These are phyloP conservation scores for Pollimyrus isidori DNA, from an alignment of 2,113 vertebrate species.

Conservation along the genomic window DNA sequence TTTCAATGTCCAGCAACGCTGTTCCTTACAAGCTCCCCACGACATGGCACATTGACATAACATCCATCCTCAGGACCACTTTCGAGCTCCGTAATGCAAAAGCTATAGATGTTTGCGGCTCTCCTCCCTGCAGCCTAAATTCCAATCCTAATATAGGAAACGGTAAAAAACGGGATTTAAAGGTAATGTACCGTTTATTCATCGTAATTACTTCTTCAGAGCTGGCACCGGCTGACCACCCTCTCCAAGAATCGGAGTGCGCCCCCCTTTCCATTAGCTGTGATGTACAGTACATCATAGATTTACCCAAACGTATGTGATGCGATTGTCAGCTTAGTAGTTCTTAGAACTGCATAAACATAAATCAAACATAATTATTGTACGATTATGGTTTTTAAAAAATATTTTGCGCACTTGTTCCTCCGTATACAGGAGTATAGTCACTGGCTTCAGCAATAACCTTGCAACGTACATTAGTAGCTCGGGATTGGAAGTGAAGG, in stretches of 20 bases:
- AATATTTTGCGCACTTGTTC: not conserved
- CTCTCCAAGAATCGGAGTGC: not conserved
- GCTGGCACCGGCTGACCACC: not conserved
- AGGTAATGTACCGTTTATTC: conserved; percentile 11
- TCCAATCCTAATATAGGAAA: not conserved
- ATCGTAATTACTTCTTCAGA: not conserved
- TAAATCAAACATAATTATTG: not conserved
- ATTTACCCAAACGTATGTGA: not conserved
- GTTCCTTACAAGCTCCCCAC: not conserved
- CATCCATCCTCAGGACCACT: not conserved
- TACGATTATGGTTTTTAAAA: not conserved
- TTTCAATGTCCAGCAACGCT: not conserved
- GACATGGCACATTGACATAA: not conserved
- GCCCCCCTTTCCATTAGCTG: not conserved
- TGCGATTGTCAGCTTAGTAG: not conserved
- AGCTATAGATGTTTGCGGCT: not conserved
- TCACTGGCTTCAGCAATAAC: not conserved
- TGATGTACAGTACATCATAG: not conserved
- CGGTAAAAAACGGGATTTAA: not conserved
- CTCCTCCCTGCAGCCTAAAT: not conserved
- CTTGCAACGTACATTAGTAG: not conserved
- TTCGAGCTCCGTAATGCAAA: not conserved
- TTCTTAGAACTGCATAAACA: not conserved
- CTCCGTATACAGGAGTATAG: not conserved
- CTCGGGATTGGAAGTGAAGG: not conserved